Base-by-base conservation (phyloP, 2,113 vertebrate genomes). In the Hyperopisus bebe region DNA sequence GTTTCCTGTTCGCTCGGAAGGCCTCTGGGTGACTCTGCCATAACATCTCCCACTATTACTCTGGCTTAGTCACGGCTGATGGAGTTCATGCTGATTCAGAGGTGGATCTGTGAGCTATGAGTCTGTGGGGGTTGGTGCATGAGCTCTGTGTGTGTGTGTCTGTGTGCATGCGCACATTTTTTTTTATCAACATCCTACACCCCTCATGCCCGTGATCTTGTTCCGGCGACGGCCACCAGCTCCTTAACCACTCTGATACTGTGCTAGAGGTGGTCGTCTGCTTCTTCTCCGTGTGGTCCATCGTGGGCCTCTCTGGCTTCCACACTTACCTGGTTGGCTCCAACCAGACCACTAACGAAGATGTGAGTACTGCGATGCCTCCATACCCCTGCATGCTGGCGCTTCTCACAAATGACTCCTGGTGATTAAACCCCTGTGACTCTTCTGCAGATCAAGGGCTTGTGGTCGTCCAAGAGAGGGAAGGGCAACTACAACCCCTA, bases 331-430 rank as follows among this genome's bases (percentile, higher is more conserved):
- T 99, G 94, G 98, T 99, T 96, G 97, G 97, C 95, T 99, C 98
- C 96, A 99, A 98, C 96, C 98, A 98, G 96, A 99, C 98, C 44
- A 99, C 98, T 27, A 99, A 99, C 24, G 98, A 99, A 93, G 98
- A 99, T 15, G 98, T 99, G 95, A 98, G 98, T 98, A 21, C 27
- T 5, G 27, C n/a, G 9, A 39, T 5, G 35, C 87, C 87, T 17
- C 31, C 17, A 3, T 10, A 53, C 13, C 31, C 5, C n/a, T 55
- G 31, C 50, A 55, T 8, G 1, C 10, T 31, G 24, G 7, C 6
- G 24, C 35, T 42, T 21, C 5, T 82, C 13, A 44, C 42, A 13
- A 42, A 39, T 82, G 77, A 82, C 44, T 44, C 44, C 19, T 9
- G 24, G 4, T 47, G 10, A 21, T 46, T 47, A 46, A 84, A n/a